Conservation (phyloP, 2,797 vertebrate genomes). For the Pogoniulus pusillus region DNA sequence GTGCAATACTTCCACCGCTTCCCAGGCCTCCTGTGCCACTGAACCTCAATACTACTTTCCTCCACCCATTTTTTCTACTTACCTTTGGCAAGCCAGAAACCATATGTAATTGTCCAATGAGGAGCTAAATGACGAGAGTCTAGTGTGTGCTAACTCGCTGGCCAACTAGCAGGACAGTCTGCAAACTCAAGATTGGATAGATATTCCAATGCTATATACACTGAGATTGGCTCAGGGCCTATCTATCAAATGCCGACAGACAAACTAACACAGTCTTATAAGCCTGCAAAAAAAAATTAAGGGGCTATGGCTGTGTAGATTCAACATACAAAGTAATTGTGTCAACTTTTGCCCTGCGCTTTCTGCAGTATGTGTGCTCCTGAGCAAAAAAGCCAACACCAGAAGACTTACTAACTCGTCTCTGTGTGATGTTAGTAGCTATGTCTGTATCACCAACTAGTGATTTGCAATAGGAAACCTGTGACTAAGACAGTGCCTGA, state of each 20-base stretch:
- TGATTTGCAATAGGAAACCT: not conserved
- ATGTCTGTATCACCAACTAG: not conserved
- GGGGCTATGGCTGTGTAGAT: not conserved
- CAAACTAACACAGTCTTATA: not conserved
- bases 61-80: not conserved
- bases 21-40: not conserved
- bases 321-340: not conserved
- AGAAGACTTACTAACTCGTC: slow-evolving; percentile 18
- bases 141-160: slow-evolving; percentile 17
- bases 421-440: not conserved
- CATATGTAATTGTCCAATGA: not conserved
- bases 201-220: not conserved
- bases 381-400: not conserved
- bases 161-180: slow-evolving; percentile 18
- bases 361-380: not conserved
- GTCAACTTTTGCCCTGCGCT: not conserved
- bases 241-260: not conserved
- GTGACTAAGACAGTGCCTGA: not conserved
- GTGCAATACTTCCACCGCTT: slow-evolving; percentile 8
- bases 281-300: slow-evolving; percentile 11
- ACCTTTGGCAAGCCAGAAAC: slow-evolving; percentile 26
- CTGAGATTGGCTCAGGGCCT: not conserved
- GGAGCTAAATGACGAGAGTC: not conserved
- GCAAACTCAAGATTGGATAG: slow-evolving; percentile 7
- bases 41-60: not conserved